These are phyloP conservation scores for Pollimyrus isidori DNA, from an alignment of 2,113 vertebrate species.

Conservation along the genomic window DNA sequence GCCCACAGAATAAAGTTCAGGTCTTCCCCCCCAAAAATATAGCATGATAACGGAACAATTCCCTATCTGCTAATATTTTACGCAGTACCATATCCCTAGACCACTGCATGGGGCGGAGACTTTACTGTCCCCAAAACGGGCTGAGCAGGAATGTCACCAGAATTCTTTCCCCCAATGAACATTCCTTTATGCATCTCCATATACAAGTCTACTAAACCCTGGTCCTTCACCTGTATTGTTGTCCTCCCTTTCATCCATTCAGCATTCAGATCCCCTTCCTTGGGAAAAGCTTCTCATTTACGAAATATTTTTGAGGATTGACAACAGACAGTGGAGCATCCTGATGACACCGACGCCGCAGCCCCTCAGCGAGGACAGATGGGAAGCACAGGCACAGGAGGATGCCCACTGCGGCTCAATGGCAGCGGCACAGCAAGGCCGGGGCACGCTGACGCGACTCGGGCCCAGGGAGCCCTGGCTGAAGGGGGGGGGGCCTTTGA, in stretches of 20 bases:
- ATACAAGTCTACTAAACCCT: background rate
- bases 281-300: background rate
- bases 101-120: background rate
- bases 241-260: background rate
- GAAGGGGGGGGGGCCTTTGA: conserved; percentile 90
- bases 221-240: conserved; percentile 1
- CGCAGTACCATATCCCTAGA: background rate
- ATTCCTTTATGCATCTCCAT: background rate
- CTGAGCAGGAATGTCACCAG: background rate
- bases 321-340: conserved; percentile 51
- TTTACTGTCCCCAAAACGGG: background rate
- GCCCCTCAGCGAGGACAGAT: background rate
- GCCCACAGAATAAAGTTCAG: background rate
- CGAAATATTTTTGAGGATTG: background rate
- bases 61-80: conserved; percentile 37
- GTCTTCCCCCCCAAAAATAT: background rate
- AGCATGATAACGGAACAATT: background rate
- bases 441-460: conserved; percentile 40
- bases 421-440: conserved; percentile 36
- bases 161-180: background rate
- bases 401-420: background rate
- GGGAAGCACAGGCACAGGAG: background rate
- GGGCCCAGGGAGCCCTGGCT: conserved; percentile 70
- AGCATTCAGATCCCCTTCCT: background rate
- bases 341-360: background rate